phyloP scores from a whole-genome alignment of 30 jellyfish, hydroid and myxozoan species.

The Chrysaora quinquecirrha region DNA sequence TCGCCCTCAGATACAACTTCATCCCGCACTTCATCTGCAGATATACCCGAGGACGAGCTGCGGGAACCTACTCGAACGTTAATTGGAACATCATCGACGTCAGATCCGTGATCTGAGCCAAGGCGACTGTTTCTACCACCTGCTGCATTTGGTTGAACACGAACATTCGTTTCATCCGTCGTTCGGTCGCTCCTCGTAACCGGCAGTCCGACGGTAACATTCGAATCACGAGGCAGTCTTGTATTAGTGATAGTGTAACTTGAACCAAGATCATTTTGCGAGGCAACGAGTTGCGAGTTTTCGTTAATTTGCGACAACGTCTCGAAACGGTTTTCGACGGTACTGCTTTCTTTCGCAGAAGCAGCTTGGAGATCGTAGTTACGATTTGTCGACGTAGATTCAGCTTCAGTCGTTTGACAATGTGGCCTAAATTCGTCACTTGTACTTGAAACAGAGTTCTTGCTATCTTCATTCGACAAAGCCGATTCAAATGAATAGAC shows the following conservation, averaged over 20 bases:
- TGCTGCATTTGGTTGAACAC: background rate
- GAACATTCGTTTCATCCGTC: background rate
- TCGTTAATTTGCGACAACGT: background rate
- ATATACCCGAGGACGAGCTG: constrained; percentile 54
- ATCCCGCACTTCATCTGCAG: constrained; percentile 33
- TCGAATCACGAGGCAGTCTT: constrained; percentile 64
- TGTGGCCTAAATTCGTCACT: constrained; percentile 10
- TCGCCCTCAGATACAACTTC: constrained; percentile 35
- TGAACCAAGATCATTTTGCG: background rate
- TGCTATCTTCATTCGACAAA: constrained; percentile 41
- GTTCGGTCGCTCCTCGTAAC: constrained; percentile 22
- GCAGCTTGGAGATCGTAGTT: background rate
- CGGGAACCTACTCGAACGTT: background rate
- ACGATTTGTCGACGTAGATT: background rate
- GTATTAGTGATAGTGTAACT: constrained; percentile 73
- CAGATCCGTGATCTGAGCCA: constrained; percentile 19
- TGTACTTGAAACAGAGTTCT: constrained; percentile 19
- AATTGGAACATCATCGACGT: constrained; percentile 47
- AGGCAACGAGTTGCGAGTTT: background rate
- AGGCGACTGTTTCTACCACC: background rate
- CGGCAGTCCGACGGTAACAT: constrained; percentile 92
- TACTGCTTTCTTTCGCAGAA: background rate
- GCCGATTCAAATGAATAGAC: constrained; percentile 61
- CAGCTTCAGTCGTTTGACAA: constrained; percentile 3
- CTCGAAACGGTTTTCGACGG: background rate